Percentiles rank a stretch among this genome's conserved stretches.
Evolutionary conservation across 2,888 invertebrate genomes (phyloP).

Genomic region (Cosmorhoe ocellata): DNA sequence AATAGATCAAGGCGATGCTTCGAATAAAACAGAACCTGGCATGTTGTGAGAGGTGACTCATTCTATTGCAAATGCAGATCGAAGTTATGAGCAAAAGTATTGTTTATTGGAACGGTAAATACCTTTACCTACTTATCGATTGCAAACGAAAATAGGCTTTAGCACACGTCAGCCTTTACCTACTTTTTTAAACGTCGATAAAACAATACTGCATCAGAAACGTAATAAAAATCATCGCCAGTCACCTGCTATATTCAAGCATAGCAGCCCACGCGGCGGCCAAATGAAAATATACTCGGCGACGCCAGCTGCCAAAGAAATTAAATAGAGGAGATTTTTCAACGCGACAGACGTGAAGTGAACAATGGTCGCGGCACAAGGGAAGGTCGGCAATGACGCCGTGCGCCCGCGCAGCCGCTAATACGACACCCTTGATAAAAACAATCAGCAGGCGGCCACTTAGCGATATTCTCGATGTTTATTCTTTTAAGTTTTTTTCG

Average conservation of each 20-base stretch:
- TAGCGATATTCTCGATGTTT: slow-evolving; percentile 24
- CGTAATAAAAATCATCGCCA: slow-evolving; percentile 73
- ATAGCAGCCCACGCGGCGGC: slow-evolving; percentile 64
- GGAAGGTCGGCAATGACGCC: slow-evolving; percentile 60
- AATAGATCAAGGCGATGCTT: slow-evolving; percentile 28
- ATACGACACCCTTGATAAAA: slow-evolving; percentile 30
- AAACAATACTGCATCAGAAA: slow-evolving; percentile 69
- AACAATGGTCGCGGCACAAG: slow-evolving; percentile 73
- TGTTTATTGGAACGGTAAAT: too few relatives aligned
- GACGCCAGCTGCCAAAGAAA: slow-evolving; percentile 74
- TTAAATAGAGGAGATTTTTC: slow-evolving; percentile 78
- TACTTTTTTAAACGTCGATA: slow-evolving; percentile 60
- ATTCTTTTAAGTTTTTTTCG: slow-evolving; percentile 27
- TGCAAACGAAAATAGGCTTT: slow-evolving; percentile 42
- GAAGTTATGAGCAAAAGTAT: slow-evolving; percentile 30
- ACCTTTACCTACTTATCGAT: slow-evolving; percentile 32
- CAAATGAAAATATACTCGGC: slow-evolving; percentile 73
- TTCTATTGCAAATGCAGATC: slow-evolving; percentile 20
- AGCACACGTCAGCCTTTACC: slow-evolving; percentile 42
- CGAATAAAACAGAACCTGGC: slow-evolving; percentile 28
- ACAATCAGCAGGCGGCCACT: slow-evolving; percentile 30
- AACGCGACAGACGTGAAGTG: slow-evolving; percentile 61
- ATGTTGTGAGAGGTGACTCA: slow-evolving; percentile 31
- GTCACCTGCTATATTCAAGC: slow-evolving; percentile 67
- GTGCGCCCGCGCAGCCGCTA: slow-evolving; percentile 34